Conservation (phyloP, 1,140 invertebrate genomes). For the Conopomorpha cramerella region DNA sequence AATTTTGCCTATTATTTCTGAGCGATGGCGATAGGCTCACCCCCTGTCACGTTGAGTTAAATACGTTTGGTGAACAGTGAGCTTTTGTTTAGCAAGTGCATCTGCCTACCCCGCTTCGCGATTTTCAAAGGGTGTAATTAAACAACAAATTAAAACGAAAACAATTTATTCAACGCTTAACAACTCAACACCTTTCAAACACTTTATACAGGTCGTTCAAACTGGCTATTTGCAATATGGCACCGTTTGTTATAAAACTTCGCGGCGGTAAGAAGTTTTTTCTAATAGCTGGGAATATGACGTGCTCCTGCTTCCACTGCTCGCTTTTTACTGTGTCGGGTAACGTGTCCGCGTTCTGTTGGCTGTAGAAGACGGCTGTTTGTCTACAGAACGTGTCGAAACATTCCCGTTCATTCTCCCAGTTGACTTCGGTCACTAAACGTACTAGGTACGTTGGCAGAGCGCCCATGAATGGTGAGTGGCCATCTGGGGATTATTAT, state of each 20-base stretch:
- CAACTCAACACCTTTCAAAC: slow-evolving; percentile 87
- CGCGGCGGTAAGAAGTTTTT: slow-evolving; percentile 80
- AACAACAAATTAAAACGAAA: neutral
- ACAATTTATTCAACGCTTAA: neutral
- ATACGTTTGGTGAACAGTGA: no score
- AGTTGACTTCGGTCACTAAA: slow-evolving; percentile 88
- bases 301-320: slow-evolving; percentile 81
- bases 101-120: neutral
- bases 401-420: slow-evolving; percentile 84
- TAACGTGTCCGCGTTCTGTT: slow-evolving; percentile 54
- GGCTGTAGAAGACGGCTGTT: slow-evolving; percentile 83
- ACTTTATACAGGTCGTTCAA: slow-evolving; percentile 92
- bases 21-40: no score
- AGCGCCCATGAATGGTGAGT: slow-evolving; percentile 76
- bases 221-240: slow-evolving; percentile 79
- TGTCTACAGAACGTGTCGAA: slow-evolving; percentile 83
- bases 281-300: slow-evolving; percentile 82
- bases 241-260: slow-evolving; percentile 72
- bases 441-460: slow-evolving; percentile 83
- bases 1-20: no score
- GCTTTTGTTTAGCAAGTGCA: no score
- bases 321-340: slow-evolving; percentile 28
- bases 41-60: no score
- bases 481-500: no score
- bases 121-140: neutral